A percentile compares a stretch with the other conserved stretches of the same genome.
phyloP scores from a whole-genome alignment of 2,888 invertebrate genomes.

The Coelopa pilipes region DNA sequence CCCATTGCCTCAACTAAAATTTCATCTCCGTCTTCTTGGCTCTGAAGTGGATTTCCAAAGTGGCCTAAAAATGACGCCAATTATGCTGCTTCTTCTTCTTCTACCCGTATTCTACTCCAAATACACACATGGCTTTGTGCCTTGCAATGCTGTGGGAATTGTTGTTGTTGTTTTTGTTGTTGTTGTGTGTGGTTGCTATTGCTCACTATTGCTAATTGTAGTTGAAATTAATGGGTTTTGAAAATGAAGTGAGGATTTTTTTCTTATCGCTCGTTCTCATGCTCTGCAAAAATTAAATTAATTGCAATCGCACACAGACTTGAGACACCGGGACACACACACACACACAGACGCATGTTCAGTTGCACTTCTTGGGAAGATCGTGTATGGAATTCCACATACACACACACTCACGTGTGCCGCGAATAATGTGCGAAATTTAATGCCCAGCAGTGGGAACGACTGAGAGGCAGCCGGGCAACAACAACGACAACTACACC shows the following conservation, averaged over 20 bases:
- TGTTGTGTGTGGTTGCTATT: too few species aligned
- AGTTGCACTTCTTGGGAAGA: not conserved
- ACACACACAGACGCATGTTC: not conserved
- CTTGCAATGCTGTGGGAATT: too few species aligned
- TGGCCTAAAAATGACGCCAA: too few species aligned
- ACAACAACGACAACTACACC: not conserved
- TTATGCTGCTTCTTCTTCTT: not conserved
- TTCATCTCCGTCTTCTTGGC: too few species aligned
- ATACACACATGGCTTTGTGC: too few species aligned
- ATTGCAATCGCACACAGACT: not conserved
- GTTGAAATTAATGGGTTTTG: not conserved
- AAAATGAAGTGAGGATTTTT: not conserved
- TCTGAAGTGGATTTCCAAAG: too few species aligned
- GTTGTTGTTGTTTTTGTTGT: not conserved
- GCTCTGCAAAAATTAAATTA: not conserved
- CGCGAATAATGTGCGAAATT: not conserved
- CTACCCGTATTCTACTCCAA: not conserved
- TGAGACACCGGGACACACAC: not conserved
- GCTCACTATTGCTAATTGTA: not conserved
- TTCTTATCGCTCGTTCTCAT: not conserved
- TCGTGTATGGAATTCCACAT: too few species aligned
- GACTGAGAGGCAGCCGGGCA: not conserved
- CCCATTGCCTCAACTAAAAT: too few species aligned
- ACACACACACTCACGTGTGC: too few species aligned
- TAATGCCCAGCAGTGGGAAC: conserved; percentile 1